These are phyloP conservation scores for Drosophila ercepeae DNA, from an alignment of 1,140 invertebrate genomes.

Conservation along the genomic window DNA sequence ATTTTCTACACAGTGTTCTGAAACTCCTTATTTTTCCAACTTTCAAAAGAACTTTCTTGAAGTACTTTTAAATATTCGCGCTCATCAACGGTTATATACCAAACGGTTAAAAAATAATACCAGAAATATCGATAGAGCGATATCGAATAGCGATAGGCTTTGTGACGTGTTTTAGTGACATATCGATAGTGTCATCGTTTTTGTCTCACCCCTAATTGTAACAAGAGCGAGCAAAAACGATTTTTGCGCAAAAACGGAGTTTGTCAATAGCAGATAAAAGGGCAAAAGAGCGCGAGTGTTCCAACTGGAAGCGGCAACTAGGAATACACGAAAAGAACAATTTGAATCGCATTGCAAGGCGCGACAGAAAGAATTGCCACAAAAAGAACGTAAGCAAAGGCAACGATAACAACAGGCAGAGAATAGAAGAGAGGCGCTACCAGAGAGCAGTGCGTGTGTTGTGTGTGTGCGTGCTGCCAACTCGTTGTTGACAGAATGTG, in stretches of 20 bases:
- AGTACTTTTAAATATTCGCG: not conserved
- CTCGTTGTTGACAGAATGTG: constrained; percentile 11
- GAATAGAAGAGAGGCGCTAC: constrained; percentile 15
- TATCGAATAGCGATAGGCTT: not conserved
- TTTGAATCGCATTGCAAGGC: constrained; percentile 2
- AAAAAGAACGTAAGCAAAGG: constrained; percentile 45
- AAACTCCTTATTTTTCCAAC: too few species aligned
- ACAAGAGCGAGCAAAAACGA: constrained; percentile 34
- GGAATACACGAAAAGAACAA: not conserved
- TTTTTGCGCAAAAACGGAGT: constrained; percentile 49
- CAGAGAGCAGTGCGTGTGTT: constrained; percentile 26
- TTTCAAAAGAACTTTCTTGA: too few species aligned
- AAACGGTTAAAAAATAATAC: not conserved
- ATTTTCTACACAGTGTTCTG: too few species aligned
- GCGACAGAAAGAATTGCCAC: not conserved
- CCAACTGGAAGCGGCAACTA: not conserved
- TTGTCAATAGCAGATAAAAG: constrained; percentile 29
- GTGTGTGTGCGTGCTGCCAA: constrained; percentile 49
- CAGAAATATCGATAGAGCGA: not conserved
- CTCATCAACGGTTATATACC: too few species aligned
- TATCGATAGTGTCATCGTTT: not conserved
- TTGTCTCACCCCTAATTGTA: not conserved
- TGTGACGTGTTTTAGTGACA: not conserved
- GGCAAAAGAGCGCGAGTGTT: constrained; percentile 5
- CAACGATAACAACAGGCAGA: constrained; percentile 41